Evolutionary conservation across 1,140 invertebrate species (phyloP), one percentile per base, ranked within the genome.

Genomic region (Aphelinus certus): DNA sequence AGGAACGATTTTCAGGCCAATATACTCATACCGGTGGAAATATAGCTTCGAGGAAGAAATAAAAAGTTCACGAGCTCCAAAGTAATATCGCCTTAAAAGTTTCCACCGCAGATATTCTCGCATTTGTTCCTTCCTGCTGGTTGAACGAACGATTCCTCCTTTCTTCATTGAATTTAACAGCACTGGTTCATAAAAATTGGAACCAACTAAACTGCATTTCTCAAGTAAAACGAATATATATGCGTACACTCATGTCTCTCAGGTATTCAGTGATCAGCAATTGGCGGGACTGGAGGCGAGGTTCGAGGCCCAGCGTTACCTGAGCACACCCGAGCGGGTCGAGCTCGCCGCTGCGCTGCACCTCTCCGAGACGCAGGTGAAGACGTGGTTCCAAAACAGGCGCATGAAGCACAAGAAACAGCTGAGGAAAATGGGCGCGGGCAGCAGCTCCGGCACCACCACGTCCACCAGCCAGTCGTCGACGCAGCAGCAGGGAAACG

Each of bases 381-480:
- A 98, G 89, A 98, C 96, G 51, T 99, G 97, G 97, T 99, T 98
- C 88, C 97, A 98, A 88, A 98, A 98, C 87, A 88, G 97, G 10
- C 89, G 97, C 77, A 98, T 98, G 97, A 99, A 98, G 83, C 96
- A 98, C 86, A 98, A 98, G 90, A 98, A 98, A 84, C 94, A 97
- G 83, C 90, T 97, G 81, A 89, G 95, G 71, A 94, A 94, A 82
- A 79, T 91, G 43, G 89, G 87, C 57, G 92, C 91, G n/a, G 89
- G 89, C 26, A 89, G 86, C 71, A 66, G 48, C n/a, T 7, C 47
- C 26, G 64, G 48, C 4, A 53, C n/a, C 7, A 60, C 69, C 51
- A 76, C 77, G 56, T 74, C 75, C 60, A 75, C 79, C 3, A 80
- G 68, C 63, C 78, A 78, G 45, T 64, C 74, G 10, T 77, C 78